phyloP scores from a whole-genome alignment of 2,888 invertebrate species.

The Scaptomyza flava region DNA sequence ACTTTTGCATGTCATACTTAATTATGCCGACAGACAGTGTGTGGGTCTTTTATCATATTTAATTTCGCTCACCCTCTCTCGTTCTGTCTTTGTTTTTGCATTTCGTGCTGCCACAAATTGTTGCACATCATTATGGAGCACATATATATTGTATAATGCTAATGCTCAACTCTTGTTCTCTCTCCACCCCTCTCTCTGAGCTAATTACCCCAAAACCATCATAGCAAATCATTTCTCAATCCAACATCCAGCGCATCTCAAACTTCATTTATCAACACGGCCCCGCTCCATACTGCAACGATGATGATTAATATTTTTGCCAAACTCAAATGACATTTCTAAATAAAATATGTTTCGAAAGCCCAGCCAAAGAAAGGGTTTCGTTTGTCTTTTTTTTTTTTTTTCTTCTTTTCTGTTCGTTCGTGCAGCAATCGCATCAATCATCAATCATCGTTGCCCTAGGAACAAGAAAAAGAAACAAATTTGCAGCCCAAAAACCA shows the following conservation, averaged over 20 bases:
- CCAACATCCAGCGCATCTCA: constrained; percentile 31
- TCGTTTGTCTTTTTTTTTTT: constrained; percentile 26
- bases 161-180: no score
- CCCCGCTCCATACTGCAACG: constrained; percentile 28
- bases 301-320: constrained; percentile 72
- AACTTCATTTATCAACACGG: constrained; percentile 71
- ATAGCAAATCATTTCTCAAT: constrained; percentile 50
- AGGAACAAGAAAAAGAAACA: constrained; percentile 18
- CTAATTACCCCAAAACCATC: constrained; percentile 65
- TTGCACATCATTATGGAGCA: constrained; percentile 66
- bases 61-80: constrained; percentile 48
- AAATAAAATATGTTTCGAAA: constrained; percentile 70
- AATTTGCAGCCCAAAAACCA: constrained; percentile 40
- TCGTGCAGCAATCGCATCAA: constrained; percentile 62
- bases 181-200: constrained; percentile 7
- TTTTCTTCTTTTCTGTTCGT: constrained; percentile 14
- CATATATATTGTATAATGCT: not conserved
- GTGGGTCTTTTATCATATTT: constrained; percentile 78
- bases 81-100: constrained; percentile 10
- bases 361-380: constrained; percentile 54
- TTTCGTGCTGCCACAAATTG: constrained; percentile 25
- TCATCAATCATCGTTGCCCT: constrained; percentile 66
- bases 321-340: constrained; percentile 67
- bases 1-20: constrained; percentile 83
- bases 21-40: constrained; percentile 80